phyloP scores from a whole-genome alignment of 2,113 vertebrate species.

The Halichoeres trimaculatus region DNA sequence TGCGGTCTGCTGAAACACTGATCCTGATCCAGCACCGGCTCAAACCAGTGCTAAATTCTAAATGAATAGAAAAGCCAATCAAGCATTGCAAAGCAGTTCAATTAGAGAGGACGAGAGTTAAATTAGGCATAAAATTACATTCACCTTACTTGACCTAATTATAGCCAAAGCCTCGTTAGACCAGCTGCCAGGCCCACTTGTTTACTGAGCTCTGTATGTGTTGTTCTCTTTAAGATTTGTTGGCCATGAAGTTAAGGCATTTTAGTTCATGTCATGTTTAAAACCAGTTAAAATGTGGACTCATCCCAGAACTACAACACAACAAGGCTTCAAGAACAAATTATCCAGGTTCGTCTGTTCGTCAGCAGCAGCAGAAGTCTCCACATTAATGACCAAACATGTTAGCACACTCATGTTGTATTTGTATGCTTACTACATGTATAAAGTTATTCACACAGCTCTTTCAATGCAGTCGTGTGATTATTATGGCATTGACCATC shows the following conservation, averaged over 20 bases:
- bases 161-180: conserved; percentile 71
- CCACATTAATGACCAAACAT: background rate
- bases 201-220: conserved; percentile 16
- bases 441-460: conserved; percentile 13
- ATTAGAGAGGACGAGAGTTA: conserved; percentile 75
- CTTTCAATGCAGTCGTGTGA: conserved; percentile 35
- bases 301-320: background rate
- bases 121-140: conserved; percentile 84
- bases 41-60: conserved; percentile 43
- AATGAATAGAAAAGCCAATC: conserved; percentile 70
- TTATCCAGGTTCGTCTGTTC: background rate
- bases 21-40: too few relatives aligned
- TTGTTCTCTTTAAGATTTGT: background rate
- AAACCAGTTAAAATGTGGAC: too few relatives aligned
- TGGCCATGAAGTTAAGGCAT: background rate
- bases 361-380: background rate
- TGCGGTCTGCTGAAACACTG: too few relatives aligned
- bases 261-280: too few relatives aligned
- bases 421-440: background rate
- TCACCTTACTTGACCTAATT: conserved; percentile 85
- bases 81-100: conserved; percentile 78
- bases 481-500: conserved; percentile 49
- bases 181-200: conserved; percentile 78
- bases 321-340: background rate
- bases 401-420: background rate